These are phyloP conservation scores for Eupeodes latifasciatus DNA, from an alignment of 2,888 invertebrate genomes.

Conservation along the genomic window DNA sequence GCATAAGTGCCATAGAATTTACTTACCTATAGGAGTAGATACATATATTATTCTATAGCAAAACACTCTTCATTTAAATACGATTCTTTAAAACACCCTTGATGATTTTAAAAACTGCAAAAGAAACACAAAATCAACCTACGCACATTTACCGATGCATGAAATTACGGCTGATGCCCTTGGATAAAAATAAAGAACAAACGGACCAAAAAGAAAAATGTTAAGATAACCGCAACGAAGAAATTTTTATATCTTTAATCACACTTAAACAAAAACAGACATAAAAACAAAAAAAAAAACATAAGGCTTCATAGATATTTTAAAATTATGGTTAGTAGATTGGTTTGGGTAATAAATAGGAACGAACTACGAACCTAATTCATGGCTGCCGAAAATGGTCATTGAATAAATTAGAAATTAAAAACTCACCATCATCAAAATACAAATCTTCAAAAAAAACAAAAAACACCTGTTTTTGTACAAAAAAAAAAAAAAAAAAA, in stretches of 20 bases:
- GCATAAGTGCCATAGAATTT: not conserved
- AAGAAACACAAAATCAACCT: slow-evolving; percentile 2
- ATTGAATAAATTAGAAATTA: slow-evolving; percentile 56
- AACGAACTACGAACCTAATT: not conserved
- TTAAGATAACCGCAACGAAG: slow-evolving; percentile 45
- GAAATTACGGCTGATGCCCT: slow-evolving; percentile 70
- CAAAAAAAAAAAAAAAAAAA: not conserved
- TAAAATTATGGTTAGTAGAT: not conserved
- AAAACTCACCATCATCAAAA: slow-evolving; percentile 26
- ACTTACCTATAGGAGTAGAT: not conserved
- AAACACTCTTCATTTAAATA: slow-evolving; percentile 7
- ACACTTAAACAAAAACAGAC: slow-evolving; percentile 39
- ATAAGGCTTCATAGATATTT: slow-evolving; percentile 2
- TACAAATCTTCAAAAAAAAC: not conserved
- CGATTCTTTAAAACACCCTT: slow-evolving; percentile 2
- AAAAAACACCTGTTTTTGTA: slow-evolving; percentile 48
- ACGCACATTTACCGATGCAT: slow-evolving; percentile 55
- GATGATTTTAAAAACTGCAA: not conserved
- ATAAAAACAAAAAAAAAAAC: not conserved
- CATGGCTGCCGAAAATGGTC: slow-evolving; percentile 8
- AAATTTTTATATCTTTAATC: slow-evolving; percentile 67
- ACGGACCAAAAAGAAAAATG: not conserved
- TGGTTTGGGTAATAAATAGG: not conserved
- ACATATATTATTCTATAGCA: too few relatives aligned
- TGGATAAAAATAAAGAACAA: slow-evolving; percentile 25